Conservation (phyloP, 2,797 vertebrate species). For the Mastacembelus armatus region DNA sequence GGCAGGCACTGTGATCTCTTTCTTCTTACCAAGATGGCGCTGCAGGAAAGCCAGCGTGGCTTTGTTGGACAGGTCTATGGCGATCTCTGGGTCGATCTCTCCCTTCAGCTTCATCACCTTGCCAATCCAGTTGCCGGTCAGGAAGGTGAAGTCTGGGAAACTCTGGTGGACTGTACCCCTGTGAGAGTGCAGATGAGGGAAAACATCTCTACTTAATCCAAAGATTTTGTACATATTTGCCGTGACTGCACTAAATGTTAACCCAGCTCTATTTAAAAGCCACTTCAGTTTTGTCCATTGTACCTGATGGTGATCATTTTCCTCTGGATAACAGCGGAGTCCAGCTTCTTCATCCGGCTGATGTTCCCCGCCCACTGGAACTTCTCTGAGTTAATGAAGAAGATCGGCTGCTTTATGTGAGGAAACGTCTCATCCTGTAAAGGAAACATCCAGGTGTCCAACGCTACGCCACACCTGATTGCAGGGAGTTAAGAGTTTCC, state of each 20-base stretch:
- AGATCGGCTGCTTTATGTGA: conserved; percentile 89
- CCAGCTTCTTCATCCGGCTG: conserved; percentile 87
- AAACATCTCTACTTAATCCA: neutral
- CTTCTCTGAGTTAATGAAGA: conserved; percentile 95
- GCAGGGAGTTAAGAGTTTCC: neutral
- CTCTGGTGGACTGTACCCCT: conserved; percentile 97
- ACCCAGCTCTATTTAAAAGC: neutral
- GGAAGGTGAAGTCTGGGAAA: conserved; percentile 96
- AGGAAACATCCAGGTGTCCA: conserved; percentile 95
- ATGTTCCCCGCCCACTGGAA: conserved; percentile 93
- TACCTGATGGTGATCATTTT: conserved; percentile 98
- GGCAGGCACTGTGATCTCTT: fast-evolving
- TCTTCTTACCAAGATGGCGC: conserved; percentile 89
- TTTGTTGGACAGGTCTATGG: conserved; percentile 90
- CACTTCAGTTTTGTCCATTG: fast-evolving
- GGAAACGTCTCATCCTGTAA: conserved; percentile 87
- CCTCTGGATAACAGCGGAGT: conserved; percentile 83
- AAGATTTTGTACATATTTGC: no score
- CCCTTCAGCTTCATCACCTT: conserved; percentile 90
- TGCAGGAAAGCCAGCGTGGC: conserved; percentile 95
- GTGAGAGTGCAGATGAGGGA: neutral
- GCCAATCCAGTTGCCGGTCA: conserved; percentile 87
- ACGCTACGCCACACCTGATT: conserved; percentile 90
- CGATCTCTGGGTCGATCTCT: conserved; percentile 90
- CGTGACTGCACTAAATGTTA: neutral